A percentile compares a stretch with the other conserved stretches of the same genome.
Conservation (phyloP, 2,888 invertebrate species). For the Bellardia bayeri region DNA sequence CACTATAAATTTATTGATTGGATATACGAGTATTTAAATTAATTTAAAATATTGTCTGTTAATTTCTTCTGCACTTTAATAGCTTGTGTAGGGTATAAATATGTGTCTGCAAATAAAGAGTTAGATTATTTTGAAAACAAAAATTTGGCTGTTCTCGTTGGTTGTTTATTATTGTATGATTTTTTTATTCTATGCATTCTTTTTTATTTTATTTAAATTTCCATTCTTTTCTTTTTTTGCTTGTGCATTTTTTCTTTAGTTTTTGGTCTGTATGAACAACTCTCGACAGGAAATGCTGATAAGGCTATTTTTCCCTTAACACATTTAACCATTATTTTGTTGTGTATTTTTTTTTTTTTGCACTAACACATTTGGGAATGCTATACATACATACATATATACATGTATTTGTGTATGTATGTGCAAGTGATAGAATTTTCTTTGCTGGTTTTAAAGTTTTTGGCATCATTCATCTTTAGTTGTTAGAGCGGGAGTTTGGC, state of each 20-base stretch:
- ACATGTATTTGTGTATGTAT: constrained; percentile 61
- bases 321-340: constrained; percentile 73
- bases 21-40: too few species aligned
- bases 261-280: constrained; percentile 78
- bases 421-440: constrained; percentile 64
- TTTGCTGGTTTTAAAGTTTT: constrained; percentile 58
- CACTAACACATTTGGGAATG: constrained; percentile 74
- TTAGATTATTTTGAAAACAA: neutral
- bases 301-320: constrained; percentile 81
- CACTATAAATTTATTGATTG: too few species aligned
- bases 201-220: constrained; percentile 55
- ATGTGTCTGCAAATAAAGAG: too few species aligned
- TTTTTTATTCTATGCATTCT: constrained; percentile 5
- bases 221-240: constrained; percentile 34
- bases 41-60: too few species aligned
- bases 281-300: constrained; percentile 84
- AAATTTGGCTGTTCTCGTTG: constrained; percentile 1
- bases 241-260: constrained; percentile 27
- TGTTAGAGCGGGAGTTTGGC: constrained; percentile 64
- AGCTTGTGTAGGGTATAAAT: too few species aligned
- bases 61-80: too few species aligned
- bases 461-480: constrained; percentile 73
- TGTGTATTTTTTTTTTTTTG: constrained; percentile 15
- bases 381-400: too few species aligned
- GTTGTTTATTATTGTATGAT: constrained; percentile 27